Evolutionary conservation across 2,113 vertebrate genomes (phyloP).

Genomic region (Corvus hawaiiensis): DNA sequence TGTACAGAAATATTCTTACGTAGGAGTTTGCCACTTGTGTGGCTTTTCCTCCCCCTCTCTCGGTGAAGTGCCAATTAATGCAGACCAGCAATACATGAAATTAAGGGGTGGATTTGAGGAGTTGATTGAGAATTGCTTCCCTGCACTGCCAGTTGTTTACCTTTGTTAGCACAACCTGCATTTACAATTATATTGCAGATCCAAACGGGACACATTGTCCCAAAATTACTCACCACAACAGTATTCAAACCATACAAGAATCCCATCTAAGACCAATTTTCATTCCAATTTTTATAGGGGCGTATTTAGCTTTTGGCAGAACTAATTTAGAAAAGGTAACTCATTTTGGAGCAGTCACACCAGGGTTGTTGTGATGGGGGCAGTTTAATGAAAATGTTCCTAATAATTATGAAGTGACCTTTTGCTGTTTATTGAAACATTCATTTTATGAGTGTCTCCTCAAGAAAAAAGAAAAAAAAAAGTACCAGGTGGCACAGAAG

Average conservation of each 20-base stretch:
- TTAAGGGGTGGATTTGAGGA: background rate
- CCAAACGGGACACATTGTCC: background rate
- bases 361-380: background rate
- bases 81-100: background rate
- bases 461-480: background rate
- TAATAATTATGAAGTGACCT: slow-evolving; percentile 1
- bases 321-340: slow-evolving; percentile 26
- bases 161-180: background rate
- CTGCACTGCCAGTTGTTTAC: background rate
- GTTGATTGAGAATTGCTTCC: background rate
- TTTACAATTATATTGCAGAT: background rate
- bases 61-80: background rate
- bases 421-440: background rate
- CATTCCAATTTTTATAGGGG: background rate
- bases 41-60: background rate
- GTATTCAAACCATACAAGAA: background rate
- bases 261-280: background rate
- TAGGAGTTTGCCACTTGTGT: background rate
- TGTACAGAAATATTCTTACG: background rate
- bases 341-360: background rate
- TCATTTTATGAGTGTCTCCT: background rate
- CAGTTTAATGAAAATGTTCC: background rate
- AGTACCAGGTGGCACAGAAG: background rate
- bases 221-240: background rate
- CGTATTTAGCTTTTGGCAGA: slow-evolving; percentile 23